phyloP scores from a whole-genome alignment of 2,888 invertebrate species.

The Eugnorisma glareosa region DNA sequence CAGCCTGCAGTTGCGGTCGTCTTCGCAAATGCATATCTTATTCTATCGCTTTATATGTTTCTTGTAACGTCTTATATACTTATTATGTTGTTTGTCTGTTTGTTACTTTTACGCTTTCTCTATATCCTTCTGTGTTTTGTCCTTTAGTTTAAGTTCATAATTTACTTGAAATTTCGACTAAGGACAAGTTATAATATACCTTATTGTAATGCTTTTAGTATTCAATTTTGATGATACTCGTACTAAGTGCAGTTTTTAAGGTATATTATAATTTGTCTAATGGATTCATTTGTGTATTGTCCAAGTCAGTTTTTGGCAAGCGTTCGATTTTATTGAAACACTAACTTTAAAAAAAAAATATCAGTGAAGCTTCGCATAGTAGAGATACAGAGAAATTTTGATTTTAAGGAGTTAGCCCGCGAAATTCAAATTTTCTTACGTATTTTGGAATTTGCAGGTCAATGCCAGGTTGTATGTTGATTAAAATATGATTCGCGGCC shows the following conservation, averaged over 20 bases:
- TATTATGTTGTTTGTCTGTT: not conserved
- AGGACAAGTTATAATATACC: conserved; percentile 10
- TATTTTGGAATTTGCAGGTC: no score
- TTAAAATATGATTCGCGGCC: no score
- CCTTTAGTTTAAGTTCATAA: conserved; percentile 25
- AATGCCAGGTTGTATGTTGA: no score
- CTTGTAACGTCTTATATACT: conserved; percentile 21
- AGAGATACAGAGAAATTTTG: no score
- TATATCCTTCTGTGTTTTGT: conserved; percentile 31
- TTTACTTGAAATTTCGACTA: not conserved
- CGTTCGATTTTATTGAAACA: not conserved
- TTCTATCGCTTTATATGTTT: conserved; percentile 20
- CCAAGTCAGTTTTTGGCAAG: conserved; percentile 30
- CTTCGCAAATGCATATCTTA: no score
- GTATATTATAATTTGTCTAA: conserved; percentile 3
- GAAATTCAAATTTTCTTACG: no score
- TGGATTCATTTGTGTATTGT: conserved; percentile 29
- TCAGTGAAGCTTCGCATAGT: not conserved
- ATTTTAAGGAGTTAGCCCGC: no score
- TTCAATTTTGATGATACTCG: not conserved
- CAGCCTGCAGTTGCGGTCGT: not conserved
- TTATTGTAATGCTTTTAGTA: not conserved
- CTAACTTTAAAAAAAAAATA: not conserved
- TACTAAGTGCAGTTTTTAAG: not conserved
- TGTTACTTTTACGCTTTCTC: conserved; percentile 20